Percentiles rank a stretch among this genome's conserved stretches.
phyloP scores from a whole-genome alignment of 2,797 vertebrate genomes.

The Neoniphon sammara region DNA sequence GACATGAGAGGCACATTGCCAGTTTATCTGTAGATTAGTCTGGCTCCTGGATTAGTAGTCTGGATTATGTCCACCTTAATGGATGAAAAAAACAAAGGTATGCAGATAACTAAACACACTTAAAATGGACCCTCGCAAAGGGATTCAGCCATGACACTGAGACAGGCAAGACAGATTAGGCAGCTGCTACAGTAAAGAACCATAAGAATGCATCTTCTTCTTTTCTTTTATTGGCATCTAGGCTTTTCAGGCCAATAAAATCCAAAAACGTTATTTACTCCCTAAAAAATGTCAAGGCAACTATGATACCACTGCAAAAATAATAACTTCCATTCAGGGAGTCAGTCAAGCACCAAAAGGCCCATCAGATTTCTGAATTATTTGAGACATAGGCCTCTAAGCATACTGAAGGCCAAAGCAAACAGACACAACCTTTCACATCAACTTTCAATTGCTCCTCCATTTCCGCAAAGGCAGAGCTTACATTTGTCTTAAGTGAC shows the following conservation, averaged over 20 bases:
- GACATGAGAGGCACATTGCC: slow-evolving; percentile 25
- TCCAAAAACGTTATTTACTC: no score
- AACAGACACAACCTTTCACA: slow-evolving; percentile 41
- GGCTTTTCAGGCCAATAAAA: no score
- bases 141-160: slow-evolving; percentile 22
- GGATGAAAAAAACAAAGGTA: slow-evolving; percentile 57
- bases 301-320: background rate
- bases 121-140: slow-evolving; percentile 34
- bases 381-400: background rate
- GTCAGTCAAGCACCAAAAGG: background rate
- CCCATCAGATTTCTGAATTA: background rate
- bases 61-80: slow-evolving; percentile 69
- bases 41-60: slow-evolving; percentile 76
- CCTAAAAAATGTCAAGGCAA: background rate
- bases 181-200: background rate
- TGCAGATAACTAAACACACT: slow-evolving; percentile 49
- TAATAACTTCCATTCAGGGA: background rate
- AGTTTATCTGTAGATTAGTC: slow-evolving; percentile 81
- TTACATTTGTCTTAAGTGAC: slow-evolving; percentile 48
- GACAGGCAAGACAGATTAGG: background rate
- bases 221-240: no score
- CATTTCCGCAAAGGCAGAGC: slow-evolving; percentile 15
- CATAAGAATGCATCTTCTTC: no score
- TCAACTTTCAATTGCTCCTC: slow-evolving; percentile 58
- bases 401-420: background rate